Percentiles rank a stretch among this genome's conserved stretches.
Conservation (phyloP, 2,113 vertebrate species). For the Caranx ignobilis region DNA sequence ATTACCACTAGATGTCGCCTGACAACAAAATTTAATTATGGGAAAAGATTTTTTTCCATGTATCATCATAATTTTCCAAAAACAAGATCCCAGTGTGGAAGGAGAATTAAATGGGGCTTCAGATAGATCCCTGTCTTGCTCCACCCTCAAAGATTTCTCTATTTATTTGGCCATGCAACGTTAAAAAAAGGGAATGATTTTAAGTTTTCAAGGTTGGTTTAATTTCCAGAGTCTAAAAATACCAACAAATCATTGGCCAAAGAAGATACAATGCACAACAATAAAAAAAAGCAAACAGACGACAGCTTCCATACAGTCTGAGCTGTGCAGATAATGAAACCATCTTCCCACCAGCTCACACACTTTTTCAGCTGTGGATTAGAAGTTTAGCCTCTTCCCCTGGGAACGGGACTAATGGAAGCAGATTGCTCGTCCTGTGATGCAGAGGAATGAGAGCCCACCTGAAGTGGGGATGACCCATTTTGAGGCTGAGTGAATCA, state of each 20-base stretch:
- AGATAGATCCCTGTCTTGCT: background rate
- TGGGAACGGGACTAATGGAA: background rate
- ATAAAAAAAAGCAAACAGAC: background rate
- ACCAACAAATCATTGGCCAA: background rate
- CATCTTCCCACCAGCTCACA: background rate
- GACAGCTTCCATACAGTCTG: background rate
- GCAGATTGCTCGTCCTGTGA: constrained; percentile 6
- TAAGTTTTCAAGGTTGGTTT: background rate
- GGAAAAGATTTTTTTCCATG: too few relatives aligned
- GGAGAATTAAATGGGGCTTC: background rate
- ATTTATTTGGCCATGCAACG: background rate
- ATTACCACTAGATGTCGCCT: too few relatives aligned
- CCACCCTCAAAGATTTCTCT: background rate
- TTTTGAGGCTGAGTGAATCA: constrained; percentile 28
- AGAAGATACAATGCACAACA: background rate
- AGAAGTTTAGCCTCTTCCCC: constrained; percentile 1
- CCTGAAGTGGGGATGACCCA: constrained; percentile 47
- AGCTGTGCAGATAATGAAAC: background rate
- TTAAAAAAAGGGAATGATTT: background rate
- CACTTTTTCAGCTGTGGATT: background rate
- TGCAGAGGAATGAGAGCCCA: constrained; percentile 4
- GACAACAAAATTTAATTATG: too few relatives aligned
- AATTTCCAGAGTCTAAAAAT: background rate
- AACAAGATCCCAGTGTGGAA: background rate
- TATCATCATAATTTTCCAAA: background rate